Conservation (phyloP, 1,140 invertebrate genomes). For the Mycetomoellerius zeteki region DNA sequence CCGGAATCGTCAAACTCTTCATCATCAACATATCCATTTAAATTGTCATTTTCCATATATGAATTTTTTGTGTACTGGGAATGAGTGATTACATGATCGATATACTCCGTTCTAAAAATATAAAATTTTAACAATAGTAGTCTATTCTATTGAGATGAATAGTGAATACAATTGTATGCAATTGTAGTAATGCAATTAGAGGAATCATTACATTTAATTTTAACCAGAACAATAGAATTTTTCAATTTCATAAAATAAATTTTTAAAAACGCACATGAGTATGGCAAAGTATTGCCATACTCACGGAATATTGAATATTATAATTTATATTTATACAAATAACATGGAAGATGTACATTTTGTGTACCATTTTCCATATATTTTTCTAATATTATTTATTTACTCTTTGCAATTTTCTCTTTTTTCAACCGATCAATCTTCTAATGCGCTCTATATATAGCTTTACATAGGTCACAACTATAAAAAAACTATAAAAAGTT, state of each 20-base stretch:
- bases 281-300: not conserved
- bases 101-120: not conserved
- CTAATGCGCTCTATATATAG: not conserved
- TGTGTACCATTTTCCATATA: no score
- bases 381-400: not conserved
- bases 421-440: not conserved
- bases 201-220: not conserved
- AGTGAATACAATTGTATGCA: not conserved
- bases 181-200: not conserved
- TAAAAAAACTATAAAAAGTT: not conserved
- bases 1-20: not conserved
- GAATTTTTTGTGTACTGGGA: not conserved
- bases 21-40: not conserved
- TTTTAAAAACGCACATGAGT: not conserved
- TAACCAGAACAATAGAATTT: not conserved
- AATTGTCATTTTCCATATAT: not conserved
- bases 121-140: not conserved
- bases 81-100: not conserved
- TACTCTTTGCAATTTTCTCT: not conserved
- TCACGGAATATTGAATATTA: not conserved
- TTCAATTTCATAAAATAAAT: no score
- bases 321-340: not conserved
- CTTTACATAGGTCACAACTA: no score
- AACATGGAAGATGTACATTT: not conserved
- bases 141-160: not conserved